Evolutionary conservation across 2,888 invertebrate genomes (phyloP).

Genomic region (Phortica okadai): DNA sequence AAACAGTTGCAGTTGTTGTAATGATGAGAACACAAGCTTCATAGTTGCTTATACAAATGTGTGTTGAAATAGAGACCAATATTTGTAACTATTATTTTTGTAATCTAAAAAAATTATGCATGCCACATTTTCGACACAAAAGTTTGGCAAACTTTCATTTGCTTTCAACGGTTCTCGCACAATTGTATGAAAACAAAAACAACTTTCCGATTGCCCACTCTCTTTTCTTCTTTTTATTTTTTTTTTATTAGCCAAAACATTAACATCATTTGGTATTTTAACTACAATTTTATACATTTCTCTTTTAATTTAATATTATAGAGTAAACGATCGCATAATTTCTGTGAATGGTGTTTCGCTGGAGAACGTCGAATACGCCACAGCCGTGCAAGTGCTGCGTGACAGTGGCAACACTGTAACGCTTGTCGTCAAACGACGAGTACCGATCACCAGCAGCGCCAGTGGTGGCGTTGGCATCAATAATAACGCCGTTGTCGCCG

Average conservation of each 20-base stretch:
- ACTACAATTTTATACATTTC: conserved; percentile 5
- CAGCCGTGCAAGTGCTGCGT: conserved; percentile 92
- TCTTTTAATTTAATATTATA: conserved; percentile 75
- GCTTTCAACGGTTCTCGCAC: too few species aligned
- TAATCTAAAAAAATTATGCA: too few species aligned
- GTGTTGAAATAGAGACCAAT: too few species aligned
- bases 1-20: too few species aligned
- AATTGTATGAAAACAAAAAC: background rate
- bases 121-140: too few species aligned
- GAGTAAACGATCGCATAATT: conserved; percentile 98
- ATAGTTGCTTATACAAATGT: too few species aligned
- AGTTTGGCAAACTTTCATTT: too few species aligned
- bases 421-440: conserved; percentile 91
- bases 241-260: background rate
- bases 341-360: conserved; percentile 97
- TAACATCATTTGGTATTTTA: background rate
- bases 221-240: background rate
- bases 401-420: conserved; percentile 94
- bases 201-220: background rate
- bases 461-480: background rate
- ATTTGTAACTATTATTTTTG: too few species aligned
- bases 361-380: conserved; percentile 97
- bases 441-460: conserved; percentile 66
- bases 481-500: conserved; percentile 51
- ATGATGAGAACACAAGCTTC: too few species aligned